Evolutionary conservation across 2,797 vertebrate genomes (phyloP).

Genomic region (Enteromius viviparus): DNA sequence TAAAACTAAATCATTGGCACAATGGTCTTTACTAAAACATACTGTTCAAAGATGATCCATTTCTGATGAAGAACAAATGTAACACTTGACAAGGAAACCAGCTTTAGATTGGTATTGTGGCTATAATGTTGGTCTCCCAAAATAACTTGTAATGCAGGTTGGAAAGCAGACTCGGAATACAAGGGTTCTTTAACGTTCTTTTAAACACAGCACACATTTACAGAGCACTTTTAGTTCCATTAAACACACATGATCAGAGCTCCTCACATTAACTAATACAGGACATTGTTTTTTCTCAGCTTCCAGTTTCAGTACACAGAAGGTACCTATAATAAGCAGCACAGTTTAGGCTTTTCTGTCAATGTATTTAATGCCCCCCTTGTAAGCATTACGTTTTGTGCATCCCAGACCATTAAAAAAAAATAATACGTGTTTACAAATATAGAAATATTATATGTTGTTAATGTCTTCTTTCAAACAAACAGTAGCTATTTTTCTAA

Average conservation of each 20-base stretch:
- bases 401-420: constrained; percentile 34
- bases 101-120: background rate
- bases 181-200: constrained; percentile 46
- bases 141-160: constrained; percentile 44
- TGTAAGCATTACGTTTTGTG: constrained; percentile 23
- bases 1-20: background rate
- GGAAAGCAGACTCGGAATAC: constrained; percentile 53
- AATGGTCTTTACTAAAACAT: background rate
- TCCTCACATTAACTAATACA: constrained; percentile 38
- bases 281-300: constrained; percentile 3
- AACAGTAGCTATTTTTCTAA: constrained; percentile 55
- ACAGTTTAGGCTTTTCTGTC: constrained; percentile 17
- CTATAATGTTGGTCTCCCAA: background rate
- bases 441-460: background rate
- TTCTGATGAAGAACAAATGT: background rate
- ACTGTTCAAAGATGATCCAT: background rate
- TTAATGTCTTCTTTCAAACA: constrained; percentile 53
- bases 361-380: background rate
- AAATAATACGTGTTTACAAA: constrained; percentile 42
- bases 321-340: constrained; percentile 15
- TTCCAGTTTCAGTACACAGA: constrained; percentile 38
- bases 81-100: background rate
- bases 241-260: constrained; percentile 48
- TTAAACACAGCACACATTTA: constrained; percentile 55
- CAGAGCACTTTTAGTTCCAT: constrained; percentile 66